Evolutionary conservation across 2,113 vertebrate genomes (phyloP).

Genomic region (Marmota flaviventris): DNA sequence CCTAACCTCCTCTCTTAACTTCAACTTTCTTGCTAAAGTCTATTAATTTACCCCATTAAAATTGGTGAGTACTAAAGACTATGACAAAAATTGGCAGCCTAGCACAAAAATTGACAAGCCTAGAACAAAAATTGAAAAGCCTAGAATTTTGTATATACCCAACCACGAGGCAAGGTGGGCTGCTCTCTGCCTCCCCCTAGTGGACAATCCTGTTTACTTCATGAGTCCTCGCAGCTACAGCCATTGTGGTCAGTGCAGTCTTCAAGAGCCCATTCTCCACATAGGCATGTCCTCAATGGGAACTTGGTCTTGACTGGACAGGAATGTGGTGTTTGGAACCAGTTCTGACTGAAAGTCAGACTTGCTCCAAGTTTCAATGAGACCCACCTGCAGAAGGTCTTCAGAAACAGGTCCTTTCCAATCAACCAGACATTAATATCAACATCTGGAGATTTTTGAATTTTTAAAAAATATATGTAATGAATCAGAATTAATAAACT

Average conservation of each 20-base stretch:
- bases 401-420: not conserved
- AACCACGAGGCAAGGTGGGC: accelerated
- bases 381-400: not conserved
- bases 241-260: no score
- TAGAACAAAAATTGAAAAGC: no score
- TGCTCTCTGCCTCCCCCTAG: not conserved
- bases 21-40: not conserved
- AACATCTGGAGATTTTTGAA: not conserved
- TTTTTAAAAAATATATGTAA: not conserved
- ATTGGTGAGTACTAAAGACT: not conserved
- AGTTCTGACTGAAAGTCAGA: not conserved
- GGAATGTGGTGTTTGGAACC: not conserved
- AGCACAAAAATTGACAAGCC: no score
- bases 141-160: not conserved
- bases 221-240: not conserved
- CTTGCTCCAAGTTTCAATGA: not conserved
- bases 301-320: not conserved
- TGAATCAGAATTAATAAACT: constrained; percentile 1
- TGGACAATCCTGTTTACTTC: no score
- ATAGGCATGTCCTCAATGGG: not conserved
- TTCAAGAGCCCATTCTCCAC: not conserved
- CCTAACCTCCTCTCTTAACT: not conserved
- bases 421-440: not conserved
- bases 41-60: not conserved
- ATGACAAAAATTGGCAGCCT: not conserved